phyloP scores from a whole-genome alignment of 2,113 vertebrate species.

The Micromys minutus region DNA sequence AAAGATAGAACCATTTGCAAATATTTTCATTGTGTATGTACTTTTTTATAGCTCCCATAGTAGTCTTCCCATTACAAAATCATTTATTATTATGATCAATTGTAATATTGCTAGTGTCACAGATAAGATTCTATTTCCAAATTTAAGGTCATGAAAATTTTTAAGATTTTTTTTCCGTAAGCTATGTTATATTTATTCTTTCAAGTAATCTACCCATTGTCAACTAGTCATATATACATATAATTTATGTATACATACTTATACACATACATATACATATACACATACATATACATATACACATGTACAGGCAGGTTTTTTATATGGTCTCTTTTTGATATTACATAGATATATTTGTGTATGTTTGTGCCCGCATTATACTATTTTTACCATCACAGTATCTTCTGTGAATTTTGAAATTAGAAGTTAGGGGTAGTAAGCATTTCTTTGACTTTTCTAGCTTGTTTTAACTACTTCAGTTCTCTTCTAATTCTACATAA shows the following conservation, averaged over 20 bases:
- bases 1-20: not conserved
- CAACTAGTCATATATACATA: too few species aligned
- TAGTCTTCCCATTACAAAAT: too few species aligned
- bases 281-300: too few species aligned
- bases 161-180: not conserved
- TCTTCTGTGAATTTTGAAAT: not conserved
- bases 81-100: not conserved
- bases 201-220: not conserved
- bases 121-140: not conserved
- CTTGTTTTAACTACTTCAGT: not conserved
- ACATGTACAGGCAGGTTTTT: too few species aligned
- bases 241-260: too few species aligned
- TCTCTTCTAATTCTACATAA: not conserved
- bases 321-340: not conserved
- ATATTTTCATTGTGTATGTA: not conserved
- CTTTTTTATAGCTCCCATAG: too few species aligned
- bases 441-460: not conserved
- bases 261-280: too few species aligned
- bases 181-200: not conserved
- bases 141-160: not conserved
- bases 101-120: not conserved
- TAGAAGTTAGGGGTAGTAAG: not conserved
- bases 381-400: not conserved
- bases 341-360: not conserved
- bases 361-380: not conserved